Base-by-base conservation (phyloP, 2,797 vertebrate genomes). In the Micromesistius poutassou region DNA sequence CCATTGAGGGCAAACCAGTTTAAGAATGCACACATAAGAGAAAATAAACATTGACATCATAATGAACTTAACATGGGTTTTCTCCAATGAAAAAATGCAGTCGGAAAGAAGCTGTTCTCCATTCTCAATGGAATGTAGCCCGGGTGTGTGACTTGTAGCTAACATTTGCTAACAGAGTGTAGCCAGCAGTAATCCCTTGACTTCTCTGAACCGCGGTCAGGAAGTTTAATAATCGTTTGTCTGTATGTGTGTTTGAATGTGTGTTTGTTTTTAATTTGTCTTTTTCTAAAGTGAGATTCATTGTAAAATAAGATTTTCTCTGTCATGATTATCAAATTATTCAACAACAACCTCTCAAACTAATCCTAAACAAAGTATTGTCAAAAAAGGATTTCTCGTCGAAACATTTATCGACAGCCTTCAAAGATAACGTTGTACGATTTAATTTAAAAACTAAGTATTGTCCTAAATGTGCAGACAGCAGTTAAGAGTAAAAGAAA, bases 121-220 rank as follows among this genome's bases (percentile, higher is more conserved):
- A 31, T 31, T 14, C 4, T 28, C 25, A 71, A 28, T 13, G 30
- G 68, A 71, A 71, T 71, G 42, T n/a, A 68, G 77, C 79, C 73
- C 66, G 50, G 72, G 74, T 72, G 74, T 79, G 83, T 79, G 70
- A 80, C 50, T 62, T 62, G 8, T 62, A 4, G 22, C 80, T 82
- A 72, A 80, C 78, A 72, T 79, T 42, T 71, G 30, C 46, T 74
- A 74, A 31, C 74, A 75, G 35, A 35, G 42, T 78, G 77, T 71
- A 74, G 77, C 22, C 7, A 70, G 35, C 50, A 74, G 25, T 76
- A 62, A 76, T 73, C 31, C 6, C 13, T 72, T 68, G 71, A 22
- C 76, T 71, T 62, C 55, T 22, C 55, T 62, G n/a, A 25, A 62
- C 19, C 22, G 19, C 14, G 28, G 31, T 35, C 4, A 36, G 16